Conservation (phyloP, 2,113 vertebrate genomes). For the Mobula hypostoma region DNA sequence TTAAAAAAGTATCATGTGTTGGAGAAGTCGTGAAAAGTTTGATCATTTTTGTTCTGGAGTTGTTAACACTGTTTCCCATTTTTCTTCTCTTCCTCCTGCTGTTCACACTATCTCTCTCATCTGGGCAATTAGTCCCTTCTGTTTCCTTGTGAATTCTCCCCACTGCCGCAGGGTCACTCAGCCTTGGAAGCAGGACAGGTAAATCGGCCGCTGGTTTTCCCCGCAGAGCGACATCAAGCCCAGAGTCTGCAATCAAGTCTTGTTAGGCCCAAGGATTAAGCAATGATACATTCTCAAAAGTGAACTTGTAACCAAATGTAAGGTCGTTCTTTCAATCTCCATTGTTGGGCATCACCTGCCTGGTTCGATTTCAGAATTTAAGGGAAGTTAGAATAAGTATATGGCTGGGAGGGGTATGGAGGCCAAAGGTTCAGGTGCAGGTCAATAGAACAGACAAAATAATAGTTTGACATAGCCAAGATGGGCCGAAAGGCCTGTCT, state of each 20-base stretch:
- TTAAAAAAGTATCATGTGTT: no score
- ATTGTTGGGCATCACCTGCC: not conserved
- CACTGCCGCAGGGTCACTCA: not conserved
- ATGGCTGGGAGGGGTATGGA: no score
- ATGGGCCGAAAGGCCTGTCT: no score
- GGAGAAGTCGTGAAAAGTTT: not conserved
- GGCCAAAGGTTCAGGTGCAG: no score
- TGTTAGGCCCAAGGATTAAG: not conserved
- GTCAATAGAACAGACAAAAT: no score
- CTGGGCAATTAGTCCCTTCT: not conserved
- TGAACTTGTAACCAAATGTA: no score
- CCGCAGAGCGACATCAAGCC: not conserved
- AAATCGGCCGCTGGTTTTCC: not conserved
- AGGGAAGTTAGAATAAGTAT: no score
- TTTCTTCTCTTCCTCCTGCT: slow-evolving; percentile 18
- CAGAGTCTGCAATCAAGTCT: not conserved
- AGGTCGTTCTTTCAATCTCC: not conserved
- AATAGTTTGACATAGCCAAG: no score
- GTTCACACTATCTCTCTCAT: not conserved
- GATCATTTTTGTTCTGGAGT: not conserved
- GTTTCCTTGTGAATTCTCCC: not conserved
- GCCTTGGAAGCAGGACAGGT: not conserved
- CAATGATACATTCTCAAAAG: not conserved
- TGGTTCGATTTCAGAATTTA: not conserved
- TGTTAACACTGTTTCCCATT: slow-evolving; percentile 22